Conservation (phyloP, 2,888 invertebrate genomes). For the Timandra comae region DNA sequence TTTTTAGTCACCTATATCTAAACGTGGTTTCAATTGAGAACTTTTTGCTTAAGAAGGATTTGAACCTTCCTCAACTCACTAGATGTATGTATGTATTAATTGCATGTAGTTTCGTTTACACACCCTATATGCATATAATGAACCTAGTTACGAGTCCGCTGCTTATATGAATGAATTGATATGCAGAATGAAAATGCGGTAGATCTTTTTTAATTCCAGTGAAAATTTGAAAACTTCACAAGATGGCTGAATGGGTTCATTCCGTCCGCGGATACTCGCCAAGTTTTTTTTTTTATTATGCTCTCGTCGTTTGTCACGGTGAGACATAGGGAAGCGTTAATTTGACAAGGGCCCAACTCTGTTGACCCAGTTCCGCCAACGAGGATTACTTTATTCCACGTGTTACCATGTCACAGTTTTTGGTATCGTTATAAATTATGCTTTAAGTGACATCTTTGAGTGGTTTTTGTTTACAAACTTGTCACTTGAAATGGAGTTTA, state of each 20-base stretch:
- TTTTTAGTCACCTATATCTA: too few relatives aligned
- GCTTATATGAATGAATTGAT: too few relatives aligned
- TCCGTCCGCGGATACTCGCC: constrained; percentile 6
- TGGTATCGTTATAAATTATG: constrained; percentile 28
- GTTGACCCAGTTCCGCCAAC: constrained; percentile 53
- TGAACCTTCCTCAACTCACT: too few relatives aligned
- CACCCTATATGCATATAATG: too few relatives aligned
- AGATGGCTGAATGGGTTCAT: background rate
- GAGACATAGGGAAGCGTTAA: constrained; percentile 68
- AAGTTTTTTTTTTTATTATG: constrained; percentile 46
- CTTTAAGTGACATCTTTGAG: constrained; percentile 4
- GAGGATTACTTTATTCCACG: constrained; percentile 45
- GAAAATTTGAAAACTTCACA: too few relatives aligned
- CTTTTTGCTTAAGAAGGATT: too few relatives aligned
- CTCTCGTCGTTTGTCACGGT: constrained; percentile 61
- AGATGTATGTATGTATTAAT: too few relatives aligned
- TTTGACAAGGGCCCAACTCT: constrained; percentile 66
- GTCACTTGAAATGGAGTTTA: background rate
- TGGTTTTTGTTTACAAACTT: background rate
- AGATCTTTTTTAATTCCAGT: too few relatives aligned
- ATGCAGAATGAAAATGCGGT: too few relatives aligned
- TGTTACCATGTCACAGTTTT: constrained; percentile 41
- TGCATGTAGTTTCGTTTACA: too few relatives aligned
- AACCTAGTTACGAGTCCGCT: too few relatives aligned
- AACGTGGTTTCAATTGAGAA: too few relatives aligned